Percentiles rank a stretch among this genome's conserved stretches.
These are phyloP conservation scores for Varanus komodoensis DNA, from an alignment of 2,113 vertebrate genomes.

Conservation along the genomic window DNA sequence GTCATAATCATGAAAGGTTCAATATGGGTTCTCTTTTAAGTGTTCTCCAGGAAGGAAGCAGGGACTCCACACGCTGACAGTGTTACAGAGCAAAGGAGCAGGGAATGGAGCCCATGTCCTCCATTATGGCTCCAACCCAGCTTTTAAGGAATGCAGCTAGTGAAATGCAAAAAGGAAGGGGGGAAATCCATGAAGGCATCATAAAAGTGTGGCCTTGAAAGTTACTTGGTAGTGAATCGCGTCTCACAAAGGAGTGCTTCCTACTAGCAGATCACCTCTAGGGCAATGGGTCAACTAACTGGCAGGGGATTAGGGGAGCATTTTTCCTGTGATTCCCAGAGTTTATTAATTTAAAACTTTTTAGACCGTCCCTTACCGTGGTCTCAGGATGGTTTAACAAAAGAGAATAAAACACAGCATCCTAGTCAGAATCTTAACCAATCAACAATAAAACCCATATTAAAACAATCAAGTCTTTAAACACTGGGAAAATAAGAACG, in stretches of 20 bases:
- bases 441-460: too few relatives aligned
- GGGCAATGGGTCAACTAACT: background rate
- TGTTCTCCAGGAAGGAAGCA: constrained; percentile 33
- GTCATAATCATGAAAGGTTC: constrained; percentile 53
- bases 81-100: constrained; percentile 34
- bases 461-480: too few relatives aligned
- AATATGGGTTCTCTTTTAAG: constrained; percentile 46
- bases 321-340: background rate
- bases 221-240: constrained; percentile 8
- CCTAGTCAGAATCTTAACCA: too few relatives aligned
- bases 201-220: constrained; percentile 47
- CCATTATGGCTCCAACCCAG: constrained; percentile 27
- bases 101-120: constrained; percentile 17
- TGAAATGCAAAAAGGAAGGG: background rate
- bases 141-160: constrained; percentile 29
- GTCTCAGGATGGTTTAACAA: too few relatives aligned
- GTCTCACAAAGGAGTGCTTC: background rate
- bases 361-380: too few relatives aligned
- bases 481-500: too few relatives aligned
- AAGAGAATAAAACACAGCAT: too few relatives aligned
- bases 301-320: background rate
- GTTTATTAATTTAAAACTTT: too few relatives aligned
- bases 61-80: background rate
- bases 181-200: background rate
- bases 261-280: background rate